Base-by-base conservation (phyloP, 2,113 vertebrate species). In the Erythrocercus mccallii region DNA sequence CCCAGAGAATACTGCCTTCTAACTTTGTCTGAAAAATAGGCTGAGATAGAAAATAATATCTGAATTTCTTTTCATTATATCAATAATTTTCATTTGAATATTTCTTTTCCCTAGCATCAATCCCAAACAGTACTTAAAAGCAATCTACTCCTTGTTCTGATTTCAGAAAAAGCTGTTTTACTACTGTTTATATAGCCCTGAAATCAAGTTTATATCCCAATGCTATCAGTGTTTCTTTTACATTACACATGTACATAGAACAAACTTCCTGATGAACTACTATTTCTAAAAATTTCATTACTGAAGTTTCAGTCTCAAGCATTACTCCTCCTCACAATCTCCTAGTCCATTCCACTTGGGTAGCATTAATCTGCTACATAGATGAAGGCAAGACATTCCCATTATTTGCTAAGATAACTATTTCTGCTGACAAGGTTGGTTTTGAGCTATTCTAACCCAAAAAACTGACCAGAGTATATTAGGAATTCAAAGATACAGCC, bases 321-420 rank as follows among this genome's bases (percentile, higher is more conserved):
- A 85, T 95, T 94, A 92, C 96, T 95, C 97, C 86, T 96, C 21
- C 42, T 94, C 84, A 48, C 65, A 92, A 74, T 93, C 94, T 56
- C 69, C 38, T 10, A 90, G 73, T 64, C 69, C 64, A 80, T 96
- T 95, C 51, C 93, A 90, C 62, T 88, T 68, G 79, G 53, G 82
- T 77, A 93, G 42, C 87, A 97, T 95, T 94, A 96, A 96, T 97
- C 94, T 97, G 45, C 65, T 91, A 60, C 70, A 25, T 18, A 82
- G 47, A 88, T 3, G 30, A 81, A 93, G 81, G 81, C 76, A 95
- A 95, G 93, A 94, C 91, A 65, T 80, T 96, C 91, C 82, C 92
- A 88, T 97, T 95, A 96, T 89, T 96, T 91, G 48, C 71, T 78
- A 89, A 95, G 91, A 95, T 93, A 97, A 97, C 90, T 82, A 93